A percentile compares a stretch with the other conserved stretches of the same genome.
Conservation (phyloP, 2,888 invertebrate species). For the Philereme vetulata region DNA sequence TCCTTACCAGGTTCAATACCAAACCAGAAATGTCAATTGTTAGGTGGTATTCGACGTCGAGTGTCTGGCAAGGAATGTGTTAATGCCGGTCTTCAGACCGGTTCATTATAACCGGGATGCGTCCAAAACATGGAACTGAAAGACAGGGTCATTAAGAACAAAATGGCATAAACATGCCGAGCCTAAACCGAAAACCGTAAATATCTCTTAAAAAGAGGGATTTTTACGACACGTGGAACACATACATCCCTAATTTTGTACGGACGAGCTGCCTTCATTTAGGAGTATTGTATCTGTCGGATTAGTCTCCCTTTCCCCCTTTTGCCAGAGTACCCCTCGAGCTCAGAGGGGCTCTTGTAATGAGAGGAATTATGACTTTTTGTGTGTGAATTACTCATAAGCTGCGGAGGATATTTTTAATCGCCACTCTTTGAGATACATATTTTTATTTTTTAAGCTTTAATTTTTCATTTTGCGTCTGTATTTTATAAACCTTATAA, state of each 20-base stretch:
- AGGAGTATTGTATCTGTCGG: constrained; percentile 63
- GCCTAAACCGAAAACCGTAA: not conserved
- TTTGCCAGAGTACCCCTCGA: constrained; percentile 40
- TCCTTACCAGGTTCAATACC: too few relatives aligned
- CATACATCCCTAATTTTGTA: constrained; percentile 59
- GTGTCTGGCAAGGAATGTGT: too few relatives aligned
- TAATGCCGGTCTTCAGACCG: too few relatives aligned
- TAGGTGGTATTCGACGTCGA: too few relatives aligned
- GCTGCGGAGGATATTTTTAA: constrained; percentile 38
- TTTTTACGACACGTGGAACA: constrained; percentile 50
- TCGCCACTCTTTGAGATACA: constrained; percentile 30
- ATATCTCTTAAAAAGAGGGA: constrained; percentile 29
- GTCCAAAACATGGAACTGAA: too few relatives aligned
- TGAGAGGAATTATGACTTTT: constrained; percentile 74
- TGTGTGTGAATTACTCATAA: constrained; percentile 58
- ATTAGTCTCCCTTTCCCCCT: constrained; percentile 53
- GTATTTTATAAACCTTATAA: too few relatives aligned
- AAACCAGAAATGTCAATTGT: too few relatives aligned
- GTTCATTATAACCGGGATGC: too few relatives aligned
- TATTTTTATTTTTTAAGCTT: too few relatives aligned
- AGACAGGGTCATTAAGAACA: too few relatives aligned
- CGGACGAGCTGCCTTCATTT: constrained; percentile 62
- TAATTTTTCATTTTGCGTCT: too few relatives aligned
- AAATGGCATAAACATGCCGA: not conserved
- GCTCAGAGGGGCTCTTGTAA: constrained; percentile 52